Base-by-base conservation (phyloP, 2,888 invertebrate genomes). In the Carabus problematicus region DNA sequence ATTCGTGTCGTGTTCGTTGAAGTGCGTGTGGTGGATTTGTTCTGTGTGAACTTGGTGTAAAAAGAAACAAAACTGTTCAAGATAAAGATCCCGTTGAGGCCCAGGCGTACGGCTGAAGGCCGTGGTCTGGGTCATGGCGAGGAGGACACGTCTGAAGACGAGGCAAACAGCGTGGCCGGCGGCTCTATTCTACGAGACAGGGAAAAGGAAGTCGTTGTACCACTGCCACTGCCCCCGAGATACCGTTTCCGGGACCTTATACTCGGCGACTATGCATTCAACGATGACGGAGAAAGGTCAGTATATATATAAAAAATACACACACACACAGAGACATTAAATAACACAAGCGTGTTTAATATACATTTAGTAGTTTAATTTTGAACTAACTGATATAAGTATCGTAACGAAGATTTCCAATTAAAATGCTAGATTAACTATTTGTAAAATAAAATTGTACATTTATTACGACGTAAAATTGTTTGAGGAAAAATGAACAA, bases 241-340 rank as follows among this genome's bases (percentile, higher is more conserved):
- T 92, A 92, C 83, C 86, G 92, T 64, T 87, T 92, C 76, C 84
- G 92, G 72, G 92, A 92, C 81, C 85, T 92, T 74, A 87, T 92
- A 75, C 84, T 91, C 75, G 92, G 92, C 55, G 92, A 92, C 81
- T 90, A 89, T 79, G 89, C 89, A 12, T 89, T 90, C 81, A 89
- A 88, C 77, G 91, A 91, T 78, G 90, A 91, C 76, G 91, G 91
- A 54, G 91, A 91, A 86, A 89, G 92, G 92, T 92, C 29, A 29
- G 29, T 80, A n/a, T 84, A 85, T 80, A 45, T 45, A 45, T 12
- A 45, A 45, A 45, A 45, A 45, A 45, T 12, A 45, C 45, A 45
- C n/a, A n/a, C n/a, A n/a, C n/a, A n/a, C n/a, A n/a, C n/a, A n/a
- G n/a, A n/a, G n/a, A n/a, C n/a, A n/a, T n/a, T n/a, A n/a, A n/a